Evolutionary conservation across 2,888 invertebrate genomes (phyloP), one percentile per base, ranked within the genome.

Genomic region (Ochlodes sylvanus): DNA sequence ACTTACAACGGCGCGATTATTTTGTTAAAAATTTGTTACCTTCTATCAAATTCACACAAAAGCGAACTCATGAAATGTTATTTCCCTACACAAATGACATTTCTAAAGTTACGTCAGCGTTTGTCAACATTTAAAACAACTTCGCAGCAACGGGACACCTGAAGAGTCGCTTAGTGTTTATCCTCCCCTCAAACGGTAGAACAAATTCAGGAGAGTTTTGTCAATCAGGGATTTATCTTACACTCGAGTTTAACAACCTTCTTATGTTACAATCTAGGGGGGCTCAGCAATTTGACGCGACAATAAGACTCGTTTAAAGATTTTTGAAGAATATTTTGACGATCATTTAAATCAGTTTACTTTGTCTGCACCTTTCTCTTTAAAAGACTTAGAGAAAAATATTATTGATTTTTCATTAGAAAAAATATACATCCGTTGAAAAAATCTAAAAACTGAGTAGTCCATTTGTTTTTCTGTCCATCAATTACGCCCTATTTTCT

Each of bases 151-250:
- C 77, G 78, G 75, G 83, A 84, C 81, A 85, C 84, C 81, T 82
- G 76, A 75, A 77, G 70, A 73, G 74, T 47, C 75, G 74, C 75
- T 73, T 71, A 76, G 77, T 84, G 79, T 85, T 87, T 88, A 85
- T 84, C 82, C 77, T 76, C 79, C 85, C 85, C 82, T 81, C 76
- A 74, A 66, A 80, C 75, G 76, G 73, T 77, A 79, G 81, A 82
- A 79, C 79, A 68, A 68, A 68, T 68, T 68, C 62, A 80, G 80
- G 82, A 82, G 83, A 83, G 81, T 87, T 89, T 89, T 84, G 89
- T 89, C 91, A 90, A 90, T 90, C 89, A 88, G 81, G 88, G 90
- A 89, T 89, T 90, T 89, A 84, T 85, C 83, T 87, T 86, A 86
- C 88, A 86, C 89, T 89, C 81, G 82, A 88, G 81, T 81, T 79